These are phyloP conservation scores for Thereva unica DNA, from an alignment of 2,888 invertebrate species.

Conservation along the genomic window DNA sequence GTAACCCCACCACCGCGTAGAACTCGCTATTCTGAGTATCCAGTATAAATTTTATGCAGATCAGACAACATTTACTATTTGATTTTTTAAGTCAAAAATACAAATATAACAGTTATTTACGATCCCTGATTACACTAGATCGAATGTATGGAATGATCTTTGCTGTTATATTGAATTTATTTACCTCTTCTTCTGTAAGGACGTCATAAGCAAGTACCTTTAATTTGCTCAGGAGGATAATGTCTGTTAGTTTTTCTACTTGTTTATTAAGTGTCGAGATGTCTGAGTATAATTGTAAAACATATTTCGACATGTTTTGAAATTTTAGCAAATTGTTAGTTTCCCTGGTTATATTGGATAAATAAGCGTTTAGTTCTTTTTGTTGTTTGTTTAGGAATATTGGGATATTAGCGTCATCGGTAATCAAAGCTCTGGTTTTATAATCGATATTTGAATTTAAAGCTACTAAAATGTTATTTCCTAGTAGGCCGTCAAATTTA, in stretches of 20 bases:
- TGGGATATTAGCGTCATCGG: background rate
- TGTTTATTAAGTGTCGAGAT: background rate
- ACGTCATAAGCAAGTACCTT: background rate
- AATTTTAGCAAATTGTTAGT: background rate
- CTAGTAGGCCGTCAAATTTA: background rate
- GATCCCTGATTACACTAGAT: too few species aligned
- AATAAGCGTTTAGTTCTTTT: too few species aligned
- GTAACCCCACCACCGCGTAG: too few species aligned
- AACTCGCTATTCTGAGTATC: too few species aligned
- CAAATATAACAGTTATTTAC: too few species aligned
- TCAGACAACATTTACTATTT: too few species aligned
- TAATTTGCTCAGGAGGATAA: background rate
- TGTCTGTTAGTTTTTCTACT: background rate
- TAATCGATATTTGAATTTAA: background rate
- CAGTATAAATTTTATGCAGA: too few species aligned
- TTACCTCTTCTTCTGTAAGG: background rate
- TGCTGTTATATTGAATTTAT: background rate
- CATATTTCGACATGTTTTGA: background rate
- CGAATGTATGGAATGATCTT: background rate
- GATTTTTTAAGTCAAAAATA: too few species aligned
- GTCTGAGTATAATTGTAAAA: background rate
- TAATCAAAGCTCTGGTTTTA: slow-evolving; percentile 36
- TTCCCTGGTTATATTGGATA: too few species aligned
- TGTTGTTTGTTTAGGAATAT: background rate
- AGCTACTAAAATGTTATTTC: background rate